phyloP scores from a whole-genome alignment of 2,113 vertebrate species.

The Oriolus oriolus region DNA sequence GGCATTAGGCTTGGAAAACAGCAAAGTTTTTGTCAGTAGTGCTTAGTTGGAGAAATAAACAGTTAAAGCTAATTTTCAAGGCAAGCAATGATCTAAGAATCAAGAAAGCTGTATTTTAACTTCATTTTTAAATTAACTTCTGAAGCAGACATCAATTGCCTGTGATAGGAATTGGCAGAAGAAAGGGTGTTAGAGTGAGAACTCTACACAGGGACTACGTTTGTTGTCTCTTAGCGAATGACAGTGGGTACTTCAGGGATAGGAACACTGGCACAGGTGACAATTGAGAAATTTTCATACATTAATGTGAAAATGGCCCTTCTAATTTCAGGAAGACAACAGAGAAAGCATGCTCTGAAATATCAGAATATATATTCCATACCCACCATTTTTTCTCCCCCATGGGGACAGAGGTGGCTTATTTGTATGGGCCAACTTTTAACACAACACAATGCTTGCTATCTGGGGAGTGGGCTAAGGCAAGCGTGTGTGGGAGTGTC shows the following conservation, averaged over 20 bases:
- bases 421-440: background rate
- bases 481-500: background rate
- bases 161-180: background rate
- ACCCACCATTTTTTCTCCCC: too few relatives aligned
- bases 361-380: background rate
- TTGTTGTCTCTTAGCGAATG: background rate
- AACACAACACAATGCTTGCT: background rate
- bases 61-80: background rate
- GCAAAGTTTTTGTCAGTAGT: background rate
- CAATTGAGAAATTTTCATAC: background rate
- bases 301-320: background rate
- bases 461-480: background rate
- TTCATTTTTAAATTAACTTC: background rate
- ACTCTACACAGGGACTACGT: accelerated
- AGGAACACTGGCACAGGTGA: background rate
- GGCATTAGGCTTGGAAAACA: background rate
- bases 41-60: background rate
- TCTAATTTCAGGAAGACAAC: background rate
- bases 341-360: background rate
- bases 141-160: background rate
- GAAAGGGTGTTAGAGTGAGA: background rate
- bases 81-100: background rate
- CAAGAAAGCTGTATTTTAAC: background rate
- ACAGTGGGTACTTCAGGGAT: background rate
- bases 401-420: background rate